These are phyloP conservation scores for Coelogynopora nodosa DNA, from an alignment of 2,888 invertebrate species.

Conservation along the genomic window DNA sequence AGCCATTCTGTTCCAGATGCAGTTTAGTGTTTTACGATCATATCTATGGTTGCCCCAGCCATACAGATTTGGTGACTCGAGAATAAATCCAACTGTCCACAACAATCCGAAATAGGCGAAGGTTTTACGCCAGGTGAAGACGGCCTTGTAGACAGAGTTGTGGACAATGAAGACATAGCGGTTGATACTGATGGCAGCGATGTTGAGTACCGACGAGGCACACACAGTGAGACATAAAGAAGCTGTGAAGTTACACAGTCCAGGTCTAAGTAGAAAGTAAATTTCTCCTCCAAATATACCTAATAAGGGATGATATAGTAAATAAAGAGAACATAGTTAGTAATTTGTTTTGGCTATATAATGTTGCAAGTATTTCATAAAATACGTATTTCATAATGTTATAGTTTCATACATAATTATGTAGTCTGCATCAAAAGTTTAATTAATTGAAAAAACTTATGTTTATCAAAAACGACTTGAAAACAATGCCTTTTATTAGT, in stretches of 20 bases:
- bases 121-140: conserved; percentile 48
- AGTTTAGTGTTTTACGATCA: conserved; percentile 49
- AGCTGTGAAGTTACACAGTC: conserved; percentile 49
- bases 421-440: too few relatives aligned
- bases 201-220: conserved; percentile 49
- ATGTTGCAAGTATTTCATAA: too few relatives aligned
- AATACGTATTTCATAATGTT: too few relatives aligned
- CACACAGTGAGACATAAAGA: conserved; percentile 49
- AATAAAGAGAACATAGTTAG: too few relatives aligned
- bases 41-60: conserved; percentile 50
- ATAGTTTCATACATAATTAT: too few relatives aligned
- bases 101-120: conserved; percentile 45
- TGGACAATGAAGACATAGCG: conserved; percentile 48
- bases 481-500: too few relatives aligned
- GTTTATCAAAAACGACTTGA: too few relatives aligned
- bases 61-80: conserved; percentile 48
- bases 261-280: conserved; percentile 47
- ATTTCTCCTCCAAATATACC: conserved; percentile 47
- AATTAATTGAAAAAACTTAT: too few relatives aligned
- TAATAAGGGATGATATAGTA: conserved; percentile 31
- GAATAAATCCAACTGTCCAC: conserved; percentile 49
- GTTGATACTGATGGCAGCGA: conserved; percentile 49
- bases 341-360: too few relatives aligned
- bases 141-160: conserved; percentile 42
- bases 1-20: conserved; percentile 49